Evolutionary conservation across 2,797 vertebrate genomes (phyloP).

Genomic region (Phrynocephalus forsythii): DNA sequence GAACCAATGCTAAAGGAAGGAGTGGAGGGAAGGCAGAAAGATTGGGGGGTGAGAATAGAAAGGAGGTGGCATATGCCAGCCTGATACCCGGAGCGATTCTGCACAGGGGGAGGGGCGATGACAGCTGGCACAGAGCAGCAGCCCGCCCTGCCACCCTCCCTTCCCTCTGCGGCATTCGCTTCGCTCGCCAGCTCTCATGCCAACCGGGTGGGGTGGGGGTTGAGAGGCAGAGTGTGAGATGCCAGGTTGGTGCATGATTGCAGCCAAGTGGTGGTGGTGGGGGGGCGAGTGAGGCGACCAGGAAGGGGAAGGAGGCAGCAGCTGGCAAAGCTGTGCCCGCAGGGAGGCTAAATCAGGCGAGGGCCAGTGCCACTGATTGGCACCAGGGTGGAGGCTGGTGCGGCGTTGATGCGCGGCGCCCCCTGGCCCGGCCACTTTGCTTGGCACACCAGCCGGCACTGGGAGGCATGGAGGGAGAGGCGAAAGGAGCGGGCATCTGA

Average conservation of each 20-base stretch:
- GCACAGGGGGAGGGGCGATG: slow-evolving; percentile 44
- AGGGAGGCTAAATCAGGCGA: slow-evolving; percentile 44
- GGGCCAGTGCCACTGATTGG: slow-evolving; percentile 48
- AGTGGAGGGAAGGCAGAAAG: slow-evolving; percentile 26
- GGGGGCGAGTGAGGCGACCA: not conserved
- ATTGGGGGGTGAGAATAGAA: slow-evolving; percentile 29
- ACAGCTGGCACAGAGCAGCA: slow-evolving; percentile 39
- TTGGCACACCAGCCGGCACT: slow-evolving; percentile 11
- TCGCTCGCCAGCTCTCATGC: slow-evolving; percentile 27
- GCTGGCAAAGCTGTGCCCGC: slow-evolving; percentile 49
- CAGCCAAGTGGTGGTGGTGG: not conserved
- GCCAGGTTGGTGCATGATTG: slow-evolving; percentile 39
- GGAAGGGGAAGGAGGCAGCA: slow-evolving; percentile 12
- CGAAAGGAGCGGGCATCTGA: not conserved
- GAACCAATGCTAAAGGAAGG: not conserved
- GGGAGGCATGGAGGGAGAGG: not conserved
- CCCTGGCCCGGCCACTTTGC: not conserved
- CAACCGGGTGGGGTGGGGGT: slow-evolving; percentile 18
- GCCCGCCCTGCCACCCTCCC: slow-evolving; percentile 43
- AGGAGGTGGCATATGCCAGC: slow-evolving; percentile 43
- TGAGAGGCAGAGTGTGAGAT: slow-evolving; percentile 8
- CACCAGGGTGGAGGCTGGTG: slow-evolving; percentile 28
- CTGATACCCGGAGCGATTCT: slow-evolving; percentile 37
- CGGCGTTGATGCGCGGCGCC: not conserved
- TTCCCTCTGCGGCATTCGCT: slow-evolving; percentile 36